phyloP scores from a whole-genome alignment of 2,888 invertebrate genomes.

The Trachelus troglodyta region DNA sequence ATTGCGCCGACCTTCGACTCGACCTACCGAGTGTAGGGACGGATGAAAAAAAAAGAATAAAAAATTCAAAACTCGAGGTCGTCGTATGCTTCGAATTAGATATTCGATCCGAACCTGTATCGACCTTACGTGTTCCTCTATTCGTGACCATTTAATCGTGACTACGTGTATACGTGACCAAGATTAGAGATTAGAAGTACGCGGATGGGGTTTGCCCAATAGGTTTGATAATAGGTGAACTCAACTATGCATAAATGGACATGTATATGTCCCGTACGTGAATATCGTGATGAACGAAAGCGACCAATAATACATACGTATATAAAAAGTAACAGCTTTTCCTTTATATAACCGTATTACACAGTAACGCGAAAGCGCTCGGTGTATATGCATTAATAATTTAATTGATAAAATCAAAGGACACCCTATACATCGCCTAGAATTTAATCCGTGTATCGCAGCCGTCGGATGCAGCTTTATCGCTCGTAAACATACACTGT shows the following conservation, averaged over 20 bases:
- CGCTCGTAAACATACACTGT: slow-evolving; percentile 55
- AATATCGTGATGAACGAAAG: neutral
- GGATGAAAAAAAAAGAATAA: neutral
- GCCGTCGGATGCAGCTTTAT: slow-evolving; percentile 38
- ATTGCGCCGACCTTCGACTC: neutral
- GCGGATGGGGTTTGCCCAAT: neutral
- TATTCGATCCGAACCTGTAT: neutral
- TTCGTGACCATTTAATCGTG: slow-evolving; percentile 5
- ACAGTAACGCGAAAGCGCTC: neutral
- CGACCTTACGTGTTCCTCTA: slow-evolving; percentile 12
- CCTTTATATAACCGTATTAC: neutral
- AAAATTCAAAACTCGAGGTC: neutral
- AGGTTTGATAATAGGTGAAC: neutral
- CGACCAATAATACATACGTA: neutral
- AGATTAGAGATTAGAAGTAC: slow-evolving; percentile 14
- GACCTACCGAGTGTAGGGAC: neutral
- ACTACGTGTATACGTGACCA: slow-evolving; percentile 6
- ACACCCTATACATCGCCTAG: neutral
- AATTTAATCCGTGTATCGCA: neutral
- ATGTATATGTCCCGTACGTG: neutral
- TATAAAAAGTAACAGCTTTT: neutral
- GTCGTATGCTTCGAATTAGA: neutral
- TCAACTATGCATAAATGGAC: neutral
- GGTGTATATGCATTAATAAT: neutral
- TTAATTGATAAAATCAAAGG: neutral